phyloP scores from a whole-genome alignment of 2,113 vertebrate genomes.

The Setophaga petechia region DNA sequence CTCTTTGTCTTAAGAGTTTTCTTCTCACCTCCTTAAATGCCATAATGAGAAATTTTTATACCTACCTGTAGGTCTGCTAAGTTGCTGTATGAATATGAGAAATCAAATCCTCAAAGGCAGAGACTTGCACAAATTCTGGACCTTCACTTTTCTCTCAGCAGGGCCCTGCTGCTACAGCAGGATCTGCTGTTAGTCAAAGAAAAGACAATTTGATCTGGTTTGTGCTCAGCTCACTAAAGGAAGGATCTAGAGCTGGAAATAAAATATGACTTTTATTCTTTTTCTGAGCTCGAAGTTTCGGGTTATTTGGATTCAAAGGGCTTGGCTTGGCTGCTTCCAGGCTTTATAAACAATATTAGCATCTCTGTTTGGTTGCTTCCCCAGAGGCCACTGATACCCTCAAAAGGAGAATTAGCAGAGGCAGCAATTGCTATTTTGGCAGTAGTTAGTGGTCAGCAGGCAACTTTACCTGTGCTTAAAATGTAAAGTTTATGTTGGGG shows the following conservation, averaged over 20 bases:
- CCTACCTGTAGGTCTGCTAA: neutral
- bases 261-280: neutral
- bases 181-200: neutral
- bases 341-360: conserved; percentile 1
- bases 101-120: neutral
- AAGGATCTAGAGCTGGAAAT: neutral
- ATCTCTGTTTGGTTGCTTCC: conserved; percentile 3
- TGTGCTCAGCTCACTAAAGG: neutral
- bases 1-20: neutral
- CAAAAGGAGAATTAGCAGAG: neutral
- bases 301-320: neutral
- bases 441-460: neutral
- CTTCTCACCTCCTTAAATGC: neutral
- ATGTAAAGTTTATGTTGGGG: neutral
- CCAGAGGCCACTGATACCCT: neutral
- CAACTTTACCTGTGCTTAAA: conserved; percentile 5
- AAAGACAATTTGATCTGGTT: neutral
- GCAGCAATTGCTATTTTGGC: neutral
- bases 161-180: neutral
- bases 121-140: neutral
- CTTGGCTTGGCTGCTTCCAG: neutral
- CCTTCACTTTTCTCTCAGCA: neutral
- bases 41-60: neutral
- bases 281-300: neutral
- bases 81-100: neutral